Conservation (phyloP, 1,140 invertebrate species). For the Condylostylus longicornis region DNA sequence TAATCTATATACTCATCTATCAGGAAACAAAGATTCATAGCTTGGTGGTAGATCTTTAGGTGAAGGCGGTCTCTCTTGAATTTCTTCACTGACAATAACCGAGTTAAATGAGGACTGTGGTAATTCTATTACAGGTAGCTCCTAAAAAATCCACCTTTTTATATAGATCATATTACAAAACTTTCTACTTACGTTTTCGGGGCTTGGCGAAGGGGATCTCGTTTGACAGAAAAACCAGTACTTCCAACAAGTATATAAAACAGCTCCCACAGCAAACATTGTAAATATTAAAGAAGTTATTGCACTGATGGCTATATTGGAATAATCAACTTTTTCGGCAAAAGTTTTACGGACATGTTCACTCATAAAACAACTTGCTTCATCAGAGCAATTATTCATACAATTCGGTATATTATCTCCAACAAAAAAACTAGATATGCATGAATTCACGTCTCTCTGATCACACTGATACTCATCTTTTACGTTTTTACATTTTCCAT, state of each 20-base stretch:
- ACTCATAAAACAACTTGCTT: slow-evolving; percentile 25
- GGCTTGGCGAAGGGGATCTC: no score
- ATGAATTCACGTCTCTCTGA: slow-evolving; percentile 23
- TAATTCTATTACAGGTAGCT: slow-evolving; percentile 23
- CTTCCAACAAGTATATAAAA: slow-evolving; percentile 29
- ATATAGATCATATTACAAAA: no score
- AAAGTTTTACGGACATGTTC: slow-evolving; percentile 14
- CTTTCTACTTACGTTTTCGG: no score
- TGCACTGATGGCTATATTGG: slow-evolving; percentile 26
- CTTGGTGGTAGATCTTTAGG: slow-evolving; percentile 30
- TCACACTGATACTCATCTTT: slow-evolving; percentile 21
- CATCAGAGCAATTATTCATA: slow-evolving; percentile 25
- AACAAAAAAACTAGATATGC: slow-evolving; percentile 26
- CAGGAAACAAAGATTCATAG: slow-evolving; percentile 28
- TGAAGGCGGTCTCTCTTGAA: slow-evolving; percentile 12
- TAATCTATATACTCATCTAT: no score
- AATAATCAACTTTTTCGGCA: slow-evolving; percentile 18
- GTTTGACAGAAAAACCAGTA: slow-evolving; percentile 30
- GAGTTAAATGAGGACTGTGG: slow-evolving; percentile 11
- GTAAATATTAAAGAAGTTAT: slow-evolving; percentile 30
- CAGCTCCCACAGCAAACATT: slow-evolving; percentile 29
- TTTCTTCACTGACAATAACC: slow-evolving; percentile 10
- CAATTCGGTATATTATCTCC: slow-evolving; percentile 27
- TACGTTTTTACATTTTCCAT: slow-evolving; percentile 21
- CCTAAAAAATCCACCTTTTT: slow-evolving; percentile 4